Base-by-base conservation (phyloP, 2,797 vertebrate species). In the Hozukius guyotensis region DNA sequence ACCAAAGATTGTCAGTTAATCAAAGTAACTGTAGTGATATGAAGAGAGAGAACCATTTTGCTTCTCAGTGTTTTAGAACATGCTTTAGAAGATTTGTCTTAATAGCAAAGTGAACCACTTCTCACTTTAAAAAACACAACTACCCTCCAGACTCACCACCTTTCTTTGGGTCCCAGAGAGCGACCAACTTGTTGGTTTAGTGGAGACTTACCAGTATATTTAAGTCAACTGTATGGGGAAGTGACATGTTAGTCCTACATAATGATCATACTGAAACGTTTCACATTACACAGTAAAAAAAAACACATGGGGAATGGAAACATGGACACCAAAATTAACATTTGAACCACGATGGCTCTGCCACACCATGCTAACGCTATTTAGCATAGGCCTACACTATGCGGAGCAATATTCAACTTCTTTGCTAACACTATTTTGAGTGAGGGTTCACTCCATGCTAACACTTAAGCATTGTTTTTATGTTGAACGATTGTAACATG, bases 1-100 rank as follows among this genome's bases (percentile, higher is more conserved):
- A 94, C 91, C 93, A 95, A 95, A 95, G 93, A 94, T 70, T 87
- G 89, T 87, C 88, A 89, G 86, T 87, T 72, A 60, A 75, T 81
- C 75, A 31, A 76, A 49, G 63, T 62, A 76, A 68, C 36, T 49
- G 24, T 61, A 78, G 63, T 38, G 74, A 73, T 64, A 2, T 42
- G 34, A 78, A 74, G 72, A 74, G n/a, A 77, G 22, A 77, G 53
- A 66, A 20, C 18, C 7, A 4, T 66, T 68, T 68, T 59, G 46
- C 62, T n/a, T 80, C 66, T 67, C 24, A 12, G 27, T 49, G 55
- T 65, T 66, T 77, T 32, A 36, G 16, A 38, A 80, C 27, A 13
- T 38, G 46, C 22, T 76, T 42, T 78, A 66, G 38, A 60, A 63
- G 67, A 60, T 68, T 72, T 65, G 12, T 49, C 59, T 80, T 60